Percentiles rank a stretch among this genome's conserved stretches.
phyloP scores from a whole-genome alignment of 2,888 invertebrate species.

The Ochropleura leucogaster region DNA sequence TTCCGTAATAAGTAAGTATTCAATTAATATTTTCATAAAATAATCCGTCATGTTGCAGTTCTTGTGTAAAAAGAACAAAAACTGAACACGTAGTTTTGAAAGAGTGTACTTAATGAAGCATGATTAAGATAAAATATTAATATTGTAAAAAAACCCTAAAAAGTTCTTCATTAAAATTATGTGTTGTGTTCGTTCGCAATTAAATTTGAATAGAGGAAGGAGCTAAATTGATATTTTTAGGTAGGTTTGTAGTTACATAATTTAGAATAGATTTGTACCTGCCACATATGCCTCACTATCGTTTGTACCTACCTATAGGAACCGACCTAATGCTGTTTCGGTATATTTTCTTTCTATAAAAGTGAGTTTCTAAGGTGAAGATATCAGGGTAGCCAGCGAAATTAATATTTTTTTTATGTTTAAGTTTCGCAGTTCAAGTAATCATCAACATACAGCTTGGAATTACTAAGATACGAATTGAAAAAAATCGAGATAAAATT shows the following conservation, averaged over 20 bases:
- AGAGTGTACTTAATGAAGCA: slow-evolving; percentile 19
- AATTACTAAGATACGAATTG: neutral
- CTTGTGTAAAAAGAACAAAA: slow-evolving; percentile 8
- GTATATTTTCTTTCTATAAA: slow-evolving; percentile 18
- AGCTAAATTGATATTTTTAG: slow-evolving; percentile 49
- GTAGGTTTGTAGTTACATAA: slow-evolving; percentile 40
- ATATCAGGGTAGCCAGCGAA: neutral
- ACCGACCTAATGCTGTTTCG: slow-evolving; percentile 18
- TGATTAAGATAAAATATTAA: neutral
- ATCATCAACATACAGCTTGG: neutral
- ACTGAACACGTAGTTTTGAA: slow-evolving; percentile 21
- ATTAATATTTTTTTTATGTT: neutral
- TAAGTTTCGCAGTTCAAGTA: neutral
- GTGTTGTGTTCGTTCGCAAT: slow-evolving; percentile 36
- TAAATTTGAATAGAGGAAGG: slow-evolving; percentile 8
- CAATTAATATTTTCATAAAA: slow-evolving; percentile 64
- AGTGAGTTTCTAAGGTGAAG: neutral
- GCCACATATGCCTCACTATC: slow-evolving; percentile 40
- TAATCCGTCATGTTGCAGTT: slow-evolving; percentile 46
- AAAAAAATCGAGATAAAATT: neutral
- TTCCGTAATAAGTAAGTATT: slow-evolving; percentile 42
- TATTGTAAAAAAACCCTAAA: slow-evolving; percentile 18
- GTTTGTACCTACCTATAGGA: slow-evolving; percentile 38
- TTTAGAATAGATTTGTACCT: slow-evolving; percentile 57
- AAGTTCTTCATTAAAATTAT: slow-evolving; percentile 20